These are phyloP conservation scores for Phragmatobia fuliginosa DNA, from an alignment of 2,888 invertebrate species.

Conservation along the genomic window DNA sequence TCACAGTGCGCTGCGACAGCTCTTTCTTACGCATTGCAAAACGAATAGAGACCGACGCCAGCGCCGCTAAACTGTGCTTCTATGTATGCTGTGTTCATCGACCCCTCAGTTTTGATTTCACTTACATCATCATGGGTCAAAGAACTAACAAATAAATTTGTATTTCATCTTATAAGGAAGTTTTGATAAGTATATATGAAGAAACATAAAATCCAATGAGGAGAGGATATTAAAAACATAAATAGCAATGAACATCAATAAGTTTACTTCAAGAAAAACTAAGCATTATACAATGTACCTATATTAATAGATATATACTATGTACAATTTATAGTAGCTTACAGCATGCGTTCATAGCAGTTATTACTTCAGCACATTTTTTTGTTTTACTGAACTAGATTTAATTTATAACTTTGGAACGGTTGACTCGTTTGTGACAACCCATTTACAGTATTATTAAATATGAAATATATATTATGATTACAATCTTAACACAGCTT, in stretches of 20 bases:
- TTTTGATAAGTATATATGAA: not conserved
- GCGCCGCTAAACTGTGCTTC: too few relatives aligned
- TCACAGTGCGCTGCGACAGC: too few relatives aligned
- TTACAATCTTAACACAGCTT: constrained; percentile 27
- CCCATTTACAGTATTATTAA: constrained; percentile 19
- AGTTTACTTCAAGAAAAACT: constrained; percentile 78
- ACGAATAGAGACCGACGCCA: too few relatives aligned
- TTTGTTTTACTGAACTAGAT: constrained; percentile 25
- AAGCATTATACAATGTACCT: constrained; percentile 75
- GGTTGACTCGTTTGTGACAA: constrained; percentile 35
- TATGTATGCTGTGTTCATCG: too few relatives aligned
- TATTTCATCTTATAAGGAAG: not conserved
- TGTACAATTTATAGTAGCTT: constrained; percentile 47
- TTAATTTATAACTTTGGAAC: constrained; percentile 11
- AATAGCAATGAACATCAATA: constrained; percentile 67
- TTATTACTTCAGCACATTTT: constrained; percentile 47
- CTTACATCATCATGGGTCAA: too few relatives aligned
- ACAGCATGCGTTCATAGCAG: constrained; percentile 53
- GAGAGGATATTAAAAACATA: not conserved
- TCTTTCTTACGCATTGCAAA: too few relatives aligned
- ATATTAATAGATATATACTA: constrained; percentile 55
- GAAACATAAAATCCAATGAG: not conserved
- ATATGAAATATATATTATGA: constrained; percentile 21
- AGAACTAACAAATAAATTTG: not conserved
- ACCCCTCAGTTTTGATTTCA: too few relatives aligned